Evolutionary conservation across 2,888 invertebrate genomes (phyloP), one percentile per base, ranked within the genome.

Genomic region (Nemotelus pantherinus): DNA sequence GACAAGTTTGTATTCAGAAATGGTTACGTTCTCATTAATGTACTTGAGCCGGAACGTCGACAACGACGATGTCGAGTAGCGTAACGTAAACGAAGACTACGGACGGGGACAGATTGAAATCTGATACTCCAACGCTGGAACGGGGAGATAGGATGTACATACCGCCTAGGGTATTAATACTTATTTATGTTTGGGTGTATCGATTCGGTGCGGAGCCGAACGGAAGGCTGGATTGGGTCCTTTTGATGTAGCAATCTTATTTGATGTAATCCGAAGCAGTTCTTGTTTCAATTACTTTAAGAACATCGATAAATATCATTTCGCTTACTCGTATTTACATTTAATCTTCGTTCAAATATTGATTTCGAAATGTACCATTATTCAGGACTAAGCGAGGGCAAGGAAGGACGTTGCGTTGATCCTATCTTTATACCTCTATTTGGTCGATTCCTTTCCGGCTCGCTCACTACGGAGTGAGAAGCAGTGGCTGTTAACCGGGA

Each of bases 291-390:
- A 76, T 78, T 78, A 63, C 76, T 58, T 77, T 77, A 77, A 77
- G 72, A 76, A 74, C 53, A 57, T 78, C 76, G 76, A 78, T 78
- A 78, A 78, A 78, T 50, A 78, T 70, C 78, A 76, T 76, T 78
- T 60, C 47, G 25, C 70, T 76, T 63, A 43, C 63, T 63, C 57
- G 53, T 70, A 78, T 78, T 78, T 78, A 78, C 78, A 78, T 78
- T 78, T 78, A 78, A 78, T 78, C 78, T 71, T 45, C 76, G 76
- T 64, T 78, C 78, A 78, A 78, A 78, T 78, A 78, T 78, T 76
- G 78, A 78, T 78, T 78, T 76, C 48, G 47, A 76, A 76, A 60
- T 63, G 68, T 44, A 43, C 65, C 41, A 25, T 63, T 39, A 65
- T 47, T 65, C 47, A 44, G 47, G 6, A 7, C 50, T 7, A 63